Evolutionary conservation across 2,113 vertebrate species (phyloP).

Genomic region (Reinhardtius hippoglossoides): DNA sequence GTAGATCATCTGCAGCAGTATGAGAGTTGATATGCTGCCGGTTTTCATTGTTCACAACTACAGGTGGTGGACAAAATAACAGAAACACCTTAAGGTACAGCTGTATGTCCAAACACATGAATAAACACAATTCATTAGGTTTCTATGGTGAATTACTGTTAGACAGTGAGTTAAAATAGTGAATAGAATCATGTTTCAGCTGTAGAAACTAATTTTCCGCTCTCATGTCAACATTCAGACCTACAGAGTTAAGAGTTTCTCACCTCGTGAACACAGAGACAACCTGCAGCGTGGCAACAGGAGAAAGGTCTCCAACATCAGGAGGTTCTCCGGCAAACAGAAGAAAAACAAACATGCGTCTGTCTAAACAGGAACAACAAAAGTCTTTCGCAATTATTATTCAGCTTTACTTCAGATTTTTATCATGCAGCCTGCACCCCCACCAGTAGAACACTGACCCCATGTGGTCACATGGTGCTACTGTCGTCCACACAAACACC

Average conservation of each 20-base stretch:
- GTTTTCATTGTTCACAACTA: slow-evolving; percentile 25
- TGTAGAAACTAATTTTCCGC: background rate
- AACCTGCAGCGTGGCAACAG: background rate
- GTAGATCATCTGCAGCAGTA: slow-evolving; percentile 32
- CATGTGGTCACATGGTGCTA: background rate
- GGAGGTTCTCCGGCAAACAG: background rate
- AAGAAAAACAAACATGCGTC: background rate
- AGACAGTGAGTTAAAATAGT: background rate
- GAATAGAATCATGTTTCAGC: background rate
- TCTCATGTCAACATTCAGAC: background rate
- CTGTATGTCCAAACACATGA: too few relatives aligned
- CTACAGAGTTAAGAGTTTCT: background rate
- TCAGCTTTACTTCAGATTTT: background rate
- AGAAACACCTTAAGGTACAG: background rate
- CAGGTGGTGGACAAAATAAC: background rate
- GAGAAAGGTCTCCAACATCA: background rate
- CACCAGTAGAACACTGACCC: slow-evolving; percentile 5
- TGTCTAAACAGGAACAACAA: background rate
- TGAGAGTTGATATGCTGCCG: background rate
- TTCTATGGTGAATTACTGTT: background rate
- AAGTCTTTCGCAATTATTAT: background rate
- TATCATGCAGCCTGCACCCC: background rate
- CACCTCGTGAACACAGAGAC: background rate
- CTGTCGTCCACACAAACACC: background rate
- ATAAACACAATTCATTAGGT: background rate